A percentile compares a stretch with the other conserved stretches of the same genome.
phyloP scores from a whole-genome alignment of 2,888 invertebrate genomes.

The Lasioglossum zephyrum region DNA sequence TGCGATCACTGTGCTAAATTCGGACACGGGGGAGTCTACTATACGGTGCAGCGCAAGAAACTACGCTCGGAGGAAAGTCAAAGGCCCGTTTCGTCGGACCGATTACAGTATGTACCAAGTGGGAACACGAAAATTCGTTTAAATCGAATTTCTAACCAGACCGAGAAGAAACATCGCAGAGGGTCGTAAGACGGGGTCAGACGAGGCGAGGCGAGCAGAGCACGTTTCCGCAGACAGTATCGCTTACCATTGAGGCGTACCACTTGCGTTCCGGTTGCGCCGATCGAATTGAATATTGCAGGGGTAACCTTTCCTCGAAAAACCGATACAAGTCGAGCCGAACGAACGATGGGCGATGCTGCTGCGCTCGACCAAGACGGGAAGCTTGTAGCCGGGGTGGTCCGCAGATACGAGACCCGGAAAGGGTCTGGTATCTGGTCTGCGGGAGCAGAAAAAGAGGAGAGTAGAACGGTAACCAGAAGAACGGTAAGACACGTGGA shows the following conservation, averaged over 20 bases:
- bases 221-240: constrained; percentile 43
- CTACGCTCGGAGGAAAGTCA: background rate
- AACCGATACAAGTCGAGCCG: constrained; percentile 50
- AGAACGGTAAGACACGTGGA: constrained; percentile 14
- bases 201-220: background rate
- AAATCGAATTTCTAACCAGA: constrained; percentile 1
- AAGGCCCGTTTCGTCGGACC: background rate
- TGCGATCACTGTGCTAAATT: too few species aligned
- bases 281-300: constrained; percentile 56
- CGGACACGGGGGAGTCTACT: background rate
- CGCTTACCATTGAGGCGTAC: constrained; percentile 30
- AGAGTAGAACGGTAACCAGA: background rate
- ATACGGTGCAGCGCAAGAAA: background rate
- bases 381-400: constrained; percentile 44
- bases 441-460: background rate
- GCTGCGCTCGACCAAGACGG: constrained; percentile 28
- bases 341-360: constrained; percentile 4
- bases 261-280: constrained; percentile 27
- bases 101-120: background rate
- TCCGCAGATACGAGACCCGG: constrained; percentile 24
- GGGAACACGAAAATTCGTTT: constrained; percentile 6
- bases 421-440: constrained; percentile 39
- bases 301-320: constrained; percentile 38
- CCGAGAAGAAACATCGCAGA: background rate
- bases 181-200: background rate